Percentiles rank a stretch among this genome's conserved stretches.
phyloP scores from a whole-genome alignment of 2,888 invertebrate species.

The Noctua pronuba region DNA sequence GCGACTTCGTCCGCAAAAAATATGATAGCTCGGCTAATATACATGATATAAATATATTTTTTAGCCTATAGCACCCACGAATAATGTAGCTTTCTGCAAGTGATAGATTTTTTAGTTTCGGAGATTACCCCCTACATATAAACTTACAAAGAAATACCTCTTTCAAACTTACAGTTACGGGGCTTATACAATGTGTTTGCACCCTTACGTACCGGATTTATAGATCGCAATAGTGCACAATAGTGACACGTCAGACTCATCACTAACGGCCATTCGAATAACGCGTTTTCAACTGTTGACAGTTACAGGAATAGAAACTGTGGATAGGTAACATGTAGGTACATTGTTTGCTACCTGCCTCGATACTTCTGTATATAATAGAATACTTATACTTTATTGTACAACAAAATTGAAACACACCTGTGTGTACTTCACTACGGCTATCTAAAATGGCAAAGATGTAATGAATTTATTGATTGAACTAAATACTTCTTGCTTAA shows the following conservation, averaged over 20 bases:
- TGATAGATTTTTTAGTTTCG: too few species aligned
- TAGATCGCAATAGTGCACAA: constrained; percentile 30
- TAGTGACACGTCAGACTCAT: constrained; percentile 17
- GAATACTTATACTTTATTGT: too few species aligned
- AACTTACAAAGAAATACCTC: too few species aligned
- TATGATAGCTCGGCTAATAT: too few species aligned
- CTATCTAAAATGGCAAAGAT: neutral
- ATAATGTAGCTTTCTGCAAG: too few species aligned
- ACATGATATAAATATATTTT: too few species aligned
- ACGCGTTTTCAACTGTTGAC: constrained; percentile 6
- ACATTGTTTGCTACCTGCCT: neutral
- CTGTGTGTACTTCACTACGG: neutral
- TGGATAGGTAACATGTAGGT: neutral
- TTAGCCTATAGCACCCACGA: too few species aligned
- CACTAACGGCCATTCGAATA: constrained; percentile 7
- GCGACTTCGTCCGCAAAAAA: too few species aligned
- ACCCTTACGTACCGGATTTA: constrained; percentile 20
- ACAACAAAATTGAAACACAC: too few species aligned
- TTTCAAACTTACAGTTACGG: neutral
- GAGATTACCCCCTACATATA: too few species aligned
- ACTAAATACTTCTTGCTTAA: neutral
- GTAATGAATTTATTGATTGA: neutral
- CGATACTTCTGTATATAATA: neutral
- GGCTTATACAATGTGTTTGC: neutral
- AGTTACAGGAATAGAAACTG: neutral